Evolutionary conservation across 2,888 invertebrate genomes (phyloP), one percentile per base, ranked within the genome.

Genomic region (Meteorus colon): DNA sequence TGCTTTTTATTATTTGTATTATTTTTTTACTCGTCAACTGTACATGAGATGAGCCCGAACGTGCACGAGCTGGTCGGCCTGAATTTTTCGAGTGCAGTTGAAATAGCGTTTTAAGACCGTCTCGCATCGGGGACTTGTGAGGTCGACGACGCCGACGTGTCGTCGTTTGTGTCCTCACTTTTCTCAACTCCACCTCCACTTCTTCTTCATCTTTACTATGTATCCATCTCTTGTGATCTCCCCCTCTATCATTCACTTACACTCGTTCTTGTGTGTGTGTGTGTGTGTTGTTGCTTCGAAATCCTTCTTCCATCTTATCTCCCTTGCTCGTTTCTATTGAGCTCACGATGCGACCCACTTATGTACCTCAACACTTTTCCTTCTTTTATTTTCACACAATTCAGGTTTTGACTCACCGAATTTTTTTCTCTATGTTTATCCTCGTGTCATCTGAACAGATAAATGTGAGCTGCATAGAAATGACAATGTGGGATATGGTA

Each of bases 81-180:
- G 62, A 60, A 74, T 74, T 67, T 74, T 60, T 79, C 67, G 75
- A 79, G 77, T 72, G 78, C 71, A 71, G 76, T 78, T 75, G 79
- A 82, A 81, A 80, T 80, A 79, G 79, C 76, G 69, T 75, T 81
- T 80, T 72, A 71, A 77, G 72, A 78, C 48, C 34, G 67, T 74
- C 60, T 66, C 65, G 24, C 71, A 62, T 63, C 29, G 65, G 60
- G 51, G 48, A 63, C 34, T 37, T n/a, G 55, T 19, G 60, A 71
- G 41, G 62, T 29, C 29, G 59, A 62, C 60, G 60, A 45, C 74
- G 63, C 41, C 66, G 48, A 55, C 55, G 66, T 55, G 60, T 31
- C 48, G 51, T 62, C 60, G 37, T 41, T 68, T 70, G 59, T n/a
- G 16, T 70, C 31, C 55, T 70, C 31, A 31, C 55, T 55, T 70